Percentiles rank a stretch among this genome's conserved stretches.
Evolutionary conservation across 2,888 invertebrate genomes (phyloP).

Genomic region (Oscheius sp.): DNA sequence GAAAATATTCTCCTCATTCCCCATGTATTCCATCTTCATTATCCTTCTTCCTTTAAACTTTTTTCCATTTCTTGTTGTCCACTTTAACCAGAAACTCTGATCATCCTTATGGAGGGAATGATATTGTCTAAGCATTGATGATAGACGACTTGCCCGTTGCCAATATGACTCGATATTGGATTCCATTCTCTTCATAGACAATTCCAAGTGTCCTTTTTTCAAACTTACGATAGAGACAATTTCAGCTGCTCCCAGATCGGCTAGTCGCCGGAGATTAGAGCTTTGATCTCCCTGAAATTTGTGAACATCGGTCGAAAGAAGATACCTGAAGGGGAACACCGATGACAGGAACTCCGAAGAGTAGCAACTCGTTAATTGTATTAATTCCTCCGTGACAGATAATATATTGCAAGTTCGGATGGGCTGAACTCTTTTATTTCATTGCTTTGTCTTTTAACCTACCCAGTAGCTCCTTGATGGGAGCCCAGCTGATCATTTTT

Average conservation of each 20-base stretch:
- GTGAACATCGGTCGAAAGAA: neutral
- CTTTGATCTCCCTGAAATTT: conserved; percentile 58
- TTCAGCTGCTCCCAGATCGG: conserved; percentile 58
- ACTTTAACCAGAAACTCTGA: conserved; percentile 59
- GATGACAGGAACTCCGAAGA: conserved; percentile 63
- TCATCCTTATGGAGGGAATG: conserved; percentile 44
- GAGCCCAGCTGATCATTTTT: conserved; percentile 58
- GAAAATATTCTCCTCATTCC: conserved; percentile 47
- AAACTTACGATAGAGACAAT: conserved; percentile 53
- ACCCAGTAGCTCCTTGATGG: conserved; percentile 61
- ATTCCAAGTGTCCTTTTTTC: conserved; percentile 45
- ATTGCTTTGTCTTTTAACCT: neutral
- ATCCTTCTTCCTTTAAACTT: conserved; percentile 37
- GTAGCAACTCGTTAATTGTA: conserved; percentile 61
- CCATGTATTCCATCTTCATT: conserved; percentile 42
- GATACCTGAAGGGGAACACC: conserved; percentile 60
- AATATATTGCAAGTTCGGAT: conserved; percentile 59
- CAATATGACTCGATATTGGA: conserved; percentile 43
- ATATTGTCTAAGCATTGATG: conserved; percentile 51
- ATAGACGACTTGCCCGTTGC: conserved; percentile 39
- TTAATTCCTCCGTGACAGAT: conserved; percentile 66
- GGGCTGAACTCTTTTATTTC: conserved; percentile 44
- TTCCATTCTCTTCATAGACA: conserved; percentile 48
- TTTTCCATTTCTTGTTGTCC: conserved; percentile 49
- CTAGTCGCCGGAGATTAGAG: conserved; percentile 61